These are phyloP conservation scores for Molossus molossus DNA, from an alignment of 2,797 vertebrate genomes.

Conservation along the genomic window DNA sequence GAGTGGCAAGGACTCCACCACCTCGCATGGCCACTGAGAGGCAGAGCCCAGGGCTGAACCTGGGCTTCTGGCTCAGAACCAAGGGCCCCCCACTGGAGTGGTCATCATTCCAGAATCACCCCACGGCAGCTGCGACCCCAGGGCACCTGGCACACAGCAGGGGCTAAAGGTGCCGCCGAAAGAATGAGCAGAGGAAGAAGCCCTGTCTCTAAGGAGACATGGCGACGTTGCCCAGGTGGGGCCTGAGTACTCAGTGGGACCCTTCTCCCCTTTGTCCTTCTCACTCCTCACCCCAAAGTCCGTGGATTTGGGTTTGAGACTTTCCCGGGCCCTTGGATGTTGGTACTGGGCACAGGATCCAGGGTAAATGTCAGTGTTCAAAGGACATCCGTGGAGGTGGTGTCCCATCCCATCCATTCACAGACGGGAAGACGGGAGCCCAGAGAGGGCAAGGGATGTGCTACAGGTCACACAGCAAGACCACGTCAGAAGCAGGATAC, in stretches of 20 bases:
- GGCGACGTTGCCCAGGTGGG: too few species aligned
- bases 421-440: neutral
- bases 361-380: neutral
- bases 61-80: neutral
- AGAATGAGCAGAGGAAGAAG: too few species aligned
- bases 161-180: neutral
- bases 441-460: neutral
- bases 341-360: neutral
- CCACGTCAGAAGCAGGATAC: neutral
- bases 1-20: neutral
- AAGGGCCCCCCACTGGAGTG: neutral
- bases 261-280: fast-evolving
- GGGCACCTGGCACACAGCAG: neutral
- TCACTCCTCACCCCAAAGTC: neutral
- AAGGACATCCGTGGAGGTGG: neutral
- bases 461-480: neutral
- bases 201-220: neutral
- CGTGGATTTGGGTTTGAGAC: neutral
- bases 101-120: neutral
- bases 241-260: neutral
- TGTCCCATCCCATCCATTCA: neutral
- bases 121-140: neutral
- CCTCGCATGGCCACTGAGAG: neutral
- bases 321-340: neutral
- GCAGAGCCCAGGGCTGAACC: neutral